These are phyloP conservation scores for Tetrapedia diversipes DNA, from an alignment of 2,888 invertebrate genomes.

Conservation along the genomic window DNA sequence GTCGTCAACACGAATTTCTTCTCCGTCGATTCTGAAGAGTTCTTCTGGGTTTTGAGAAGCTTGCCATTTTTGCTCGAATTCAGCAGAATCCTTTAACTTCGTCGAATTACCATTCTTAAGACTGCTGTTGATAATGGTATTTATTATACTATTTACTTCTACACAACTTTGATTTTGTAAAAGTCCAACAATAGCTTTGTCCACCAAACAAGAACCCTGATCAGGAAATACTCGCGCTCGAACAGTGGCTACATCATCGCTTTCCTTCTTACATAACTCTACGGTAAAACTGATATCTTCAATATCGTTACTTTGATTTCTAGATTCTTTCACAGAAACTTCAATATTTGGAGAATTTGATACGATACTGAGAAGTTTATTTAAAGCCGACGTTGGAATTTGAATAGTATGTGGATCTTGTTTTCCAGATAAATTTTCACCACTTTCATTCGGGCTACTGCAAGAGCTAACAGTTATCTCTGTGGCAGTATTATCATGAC, in stretches of 20 bases:
- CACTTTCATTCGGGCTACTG: constrained; percentile 45
- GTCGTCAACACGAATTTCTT: constrained; percentile 81
- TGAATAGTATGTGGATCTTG: constrained; percentile 75
- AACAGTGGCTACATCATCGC: constrained; percentile 69
- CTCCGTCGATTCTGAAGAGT: constrained; percentile 79
- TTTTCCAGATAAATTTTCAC: constrained; percentile 40
- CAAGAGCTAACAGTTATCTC: constrained; percentile 50
- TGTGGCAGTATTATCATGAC: constrained; percentile 67
- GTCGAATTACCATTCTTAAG: constrained; percentile 68
- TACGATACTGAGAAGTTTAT: constrained; percentile 79
- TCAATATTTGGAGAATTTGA: constrained; percentile 78
- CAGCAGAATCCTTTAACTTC: constrained; percentile 72
- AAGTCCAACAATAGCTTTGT: constrained; percentile 76
- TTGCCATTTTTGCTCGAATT: constrained; percentile 74
- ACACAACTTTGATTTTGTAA: constrained; percentile 76
- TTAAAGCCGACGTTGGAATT: constrained; percentile 79
- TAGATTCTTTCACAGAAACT: constrained; percentile 80
- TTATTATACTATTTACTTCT: constrained; percentile 78
- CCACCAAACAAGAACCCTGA: constrained; percentile 80
- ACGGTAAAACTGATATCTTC: constrained; percentile 81
- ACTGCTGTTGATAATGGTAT: constrained; percentile 72
- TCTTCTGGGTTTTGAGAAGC: constrained; percentile 79
- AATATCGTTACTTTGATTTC: constrained; percentile 73
- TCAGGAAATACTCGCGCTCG: constrained; percentile 81
- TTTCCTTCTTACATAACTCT: constrained; percentile 77